Conservation (phyloP, 1,140 invertebrate species). For the Drosophila sp. region DNA sequence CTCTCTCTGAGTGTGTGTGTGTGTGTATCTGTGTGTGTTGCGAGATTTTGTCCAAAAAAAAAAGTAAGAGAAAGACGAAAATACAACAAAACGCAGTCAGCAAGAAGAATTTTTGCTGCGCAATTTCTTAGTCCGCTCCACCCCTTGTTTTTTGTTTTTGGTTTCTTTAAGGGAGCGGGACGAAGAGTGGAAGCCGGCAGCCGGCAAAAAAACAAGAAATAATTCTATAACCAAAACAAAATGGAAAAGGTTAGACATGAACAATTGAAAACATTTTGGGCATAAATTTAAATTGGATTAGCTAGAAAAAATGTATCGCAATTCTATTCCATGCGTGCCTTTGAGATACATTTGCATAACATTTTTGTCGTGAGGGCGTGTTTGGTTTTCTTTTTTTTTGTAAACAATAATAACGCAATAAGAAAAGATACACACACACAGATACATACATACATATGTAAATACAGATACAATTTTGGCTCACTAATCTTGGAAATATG, state of each 20-base stretch:
- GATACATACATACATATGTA: not conserved
- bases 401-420: slow-evolving; percentile 13
- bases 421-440: slow-evolving; percentile 10
- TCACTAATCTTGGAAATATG: slow-evolving; percentile 20
- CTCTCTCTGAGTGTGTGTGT: slow-evolving; percentile 33
- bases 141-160: slow-evolving; percentile 28
- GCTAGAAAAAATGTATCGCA: slow-evolving; percentile 34
- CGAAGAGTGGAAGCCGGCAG: not conserved
- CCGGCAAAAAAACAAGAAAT: slow-evolving; percentile 22
- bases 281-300: slow-evolving; percentile 47
- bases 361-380: not conserved
- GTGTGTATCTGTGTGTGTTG: slow-evolving; percentile 32
- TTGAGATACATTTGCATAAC: not conserved
- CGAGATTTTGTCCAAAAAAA: slow-evolving; percentile 40
- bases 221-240: slow-evolving; percentile 19
- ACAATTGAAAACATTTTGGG: slow-evolving; percentile 33
- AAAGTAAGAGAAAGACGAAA: slow-evolving; percentile 37
- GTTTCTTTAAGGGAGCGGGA: slow-evolving; percentile 4
- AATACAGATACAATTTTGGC: not conserved
- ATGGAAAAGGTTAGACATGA: slow-evolving; percentile 15
- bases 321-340: not conserved
- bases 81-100: slow-evolving; percentile 31
- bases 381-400: slow-evolving; percentile 25
- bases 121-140: slow-evolving; percentile 58
- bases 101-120: slow-evolving; percentile 55